Conservation (phyloP, 2,888 invertebrate genomes). For the Drosophila paucipuncta region DNA sequence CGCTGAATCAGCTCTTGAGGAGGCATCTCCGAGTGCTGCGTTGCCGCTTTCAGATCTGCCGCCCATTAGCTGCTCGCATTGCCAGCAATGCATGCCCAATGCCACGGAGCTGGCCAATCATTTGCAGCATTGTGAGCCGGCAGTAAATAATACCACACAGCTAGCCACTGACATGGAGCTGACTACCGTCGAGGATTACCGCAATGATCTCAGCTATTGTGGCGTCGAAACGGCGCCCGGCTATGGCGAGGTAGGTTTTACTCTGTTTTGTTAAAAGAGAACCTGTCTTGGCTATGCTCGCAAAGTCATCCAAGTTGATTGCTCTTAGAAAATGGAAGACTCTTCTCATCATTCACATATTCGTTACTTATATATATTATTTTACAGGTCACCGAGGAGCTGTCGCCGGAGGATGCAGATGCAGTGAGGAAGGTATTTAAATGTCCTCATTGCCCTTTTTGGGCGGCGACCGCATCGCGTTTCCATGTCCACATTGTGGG, state of each 20-base stretch:
- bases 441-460: constrained; percentile 96
- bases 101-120: constrained; percentile 55
- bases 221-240: constrained; percentile 86
- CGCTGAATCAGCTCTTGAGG: not conserved
- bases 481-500: constrained; percentile 98
- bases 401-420: constrained; percentile 88
- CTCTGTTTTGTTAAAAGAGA: not conserved
- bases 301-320: not conserved
- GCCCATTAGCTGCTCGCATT: constrained; percentile 52
- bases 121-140: constrained; percentile 51
- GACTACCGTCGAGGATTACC: constrained; percentile 55
- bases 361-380: not conserved
- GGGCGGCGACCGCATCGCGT: constrained; percentile 96
- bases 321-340: not conserved
- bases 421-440: constrained; percentile 93
- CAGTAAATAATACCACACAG: constrained; percentile 31
- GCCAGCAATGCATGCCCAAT: constrained; percentile 49
- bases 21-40: not conserved
- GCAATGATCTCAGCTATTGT: constrained; percentile 84
- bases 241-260: constrained; percentile 84
- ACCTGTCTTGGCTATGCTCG: not conserved
- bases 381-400: constrained; percentile 86
- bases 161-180: constrained; percentile 50
- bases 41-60: constrained; percentile 7
- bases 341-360: not conserved